Base-by-base conservation (phyloP, 2,797 vertebrate species). In the Propithecus perrieri region DNA sequence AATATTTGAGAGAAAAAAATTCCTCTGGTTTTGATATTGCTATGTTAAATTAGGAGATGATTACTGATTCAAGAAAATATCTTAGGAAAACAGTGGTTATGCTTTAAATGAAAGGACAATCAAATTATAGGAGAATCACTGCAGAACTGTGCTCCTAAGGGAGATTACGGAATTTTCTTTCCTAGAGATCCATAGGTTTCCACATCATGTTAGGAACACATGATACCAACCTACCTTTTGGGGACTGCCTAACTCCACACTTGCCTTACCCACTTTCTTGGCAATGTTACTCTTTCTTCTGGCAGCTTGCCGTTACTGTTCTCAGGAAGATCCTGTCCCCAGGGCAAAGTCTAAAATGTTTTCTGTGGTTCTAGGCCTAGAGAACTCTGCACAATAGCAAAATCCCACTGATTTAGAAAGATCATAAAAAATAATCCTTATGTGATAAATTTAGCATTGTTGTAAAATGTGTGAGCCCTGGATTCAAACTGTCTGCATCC, bases 51-150 rank as follows among this genome's bases (percentile, higher is more conserved):
- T 76, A 67, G 22, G 28, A 74, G 81, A 69, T 91, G 11, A 84
- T 76, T 75, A 88, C 57, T 80, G 59, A 90, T 67, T 95, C 26
- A 91, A 92, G 69, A 76, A 91, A 90, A 46, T 93, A n/a, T 46
- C 38, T 63, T 80, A 67, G 88, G 48, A 78, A 96, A 96, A 86
- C 7, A 50, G 17, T 41, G 55, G 50, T 80, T 69, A 71, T 22
- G 46, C 17, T 95, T 85, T 85, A 69, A 89, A 79, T 7, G 48
- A 80, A 88, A 88, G 14, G 48, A 38, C 41, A 85, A 43, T 83
- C 46, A 91, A 17, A 91, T 35, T 48, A 69, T 9, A 33, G 11
- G 15, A 55, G 38, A 69, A 67, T 2, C 30, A 87, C 1, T 24
- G 35, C 17, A 65, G 76, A n/a, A 75, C 9, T 33, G 13, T 4